These are phyloP conservation scores for Heliconius charithonia DNA, from an alignment of 2,888 invertebrate genomes.

Conservation along the genomic window DNA sequence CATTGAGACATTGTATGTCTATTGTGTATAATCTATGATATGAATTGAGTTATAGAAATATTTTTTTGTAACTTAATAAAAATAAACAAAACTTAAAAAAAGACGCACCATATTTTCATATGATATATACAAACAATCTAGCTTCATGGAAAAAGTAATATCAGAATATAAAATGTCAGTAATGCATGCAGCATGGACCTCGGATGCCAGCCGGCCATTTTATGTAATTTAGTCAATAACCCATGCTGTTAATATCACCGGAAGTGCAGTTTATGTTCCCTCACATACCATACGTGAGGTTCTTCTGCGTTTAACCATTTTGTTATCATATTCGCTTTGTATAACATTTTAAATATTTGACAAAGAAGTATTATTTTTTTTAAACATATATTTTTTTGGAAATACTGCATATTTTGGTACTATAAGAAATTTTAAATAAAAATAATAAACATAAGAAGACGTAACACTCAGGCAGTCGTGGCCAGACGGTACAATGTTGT, in stretches of 20 bases:
- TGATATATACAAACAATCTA: background rate
- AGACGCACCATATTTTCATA: too few relatives aligned
- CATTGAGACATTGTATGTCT: too few relatives aligned
- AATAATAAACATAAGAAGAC: too few relatives aligned
- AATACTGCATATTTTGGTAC: background rate
- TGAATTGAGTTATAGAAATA: too few relatives aligned
- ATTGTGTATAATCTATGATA: too few relatives aligned
- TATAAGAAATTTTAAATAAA: too few relatives aligned
- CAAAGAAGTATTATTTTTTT: background rate
- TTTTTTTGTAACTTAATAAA: background rate
- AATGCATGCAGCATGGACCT: conserved; percentile 47
- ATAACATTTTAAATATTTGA: background rate
- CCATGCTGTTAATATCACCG: conserved; percentile 68
- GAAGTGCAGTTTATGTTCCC: conserved; percentile 66
- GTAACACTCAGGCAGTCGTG: too few relatives aligned
- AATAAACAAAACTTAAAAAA: background rate
- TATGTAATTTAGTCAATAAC: conserved; percentile 59
- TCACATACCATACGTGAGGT: conserved; percentile 49
- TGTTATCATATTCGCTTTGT: conserved; percentile 15
- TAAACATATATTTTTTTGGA: background rate
- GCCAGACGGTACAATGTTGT: too few relatives aligned
- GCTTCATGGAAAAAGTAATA: background rate
- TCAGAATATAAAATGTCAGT: conserved; percentile 38
- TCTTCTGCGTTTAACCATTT: conserved; percentile 38
- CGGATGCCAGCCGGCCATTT: conserved; percentile 57